Percentiles rank a stretch among this genome's conserved stretches.
Conservation (phyloP, 2,888 invertebrate species). For the Uropetala carovei region DNA sequence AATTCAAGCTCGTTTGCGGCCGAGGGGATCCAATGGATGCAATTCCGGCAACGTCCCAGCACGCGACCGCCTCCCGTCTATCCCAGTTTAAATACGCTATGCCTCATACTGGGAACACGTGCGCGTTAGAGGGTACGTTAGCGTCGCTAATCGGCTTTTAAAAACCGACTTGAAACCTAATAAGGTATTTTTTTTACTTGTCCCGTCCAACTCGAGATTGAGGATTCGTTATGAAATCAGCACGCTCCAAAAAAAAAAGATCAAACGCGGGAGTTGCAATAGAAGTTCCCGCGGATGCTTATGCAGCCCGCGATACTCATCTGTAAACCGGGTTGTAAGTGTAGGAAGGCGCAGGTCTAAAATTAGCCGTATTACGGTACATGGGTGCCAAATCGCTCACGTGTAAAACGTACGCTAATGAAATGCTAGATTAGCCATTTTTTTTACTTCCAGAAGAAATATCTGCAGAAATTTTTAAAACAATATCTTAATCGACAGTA, state of each 20-base stretch:
- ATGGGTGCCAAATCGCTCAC: background rate
- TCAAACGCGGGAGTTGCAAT: background rate
- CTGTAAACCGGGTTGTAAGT: background rate
- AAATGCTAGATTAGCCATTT: no score
- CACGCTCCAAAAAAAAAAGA: background rate
- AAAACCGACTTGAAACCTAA: background rate
- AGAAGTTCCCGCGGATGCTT: background rate
- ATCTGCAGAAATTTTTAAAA: no score
- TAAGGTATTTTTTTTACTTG: background rate
- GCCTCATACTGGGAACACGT: background rate
- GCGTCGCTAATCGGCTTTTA: background rate
- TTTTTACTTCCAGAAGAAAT: no score
- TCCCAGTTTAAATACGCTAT: background rate
- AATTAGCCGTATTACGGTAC: background rate
- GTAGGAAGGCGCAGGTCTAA: background rate
- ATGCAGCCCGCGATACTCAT: constrained; percentile 5
- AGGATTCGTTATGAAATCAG: background rate
- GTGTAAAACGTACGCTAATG: no score
- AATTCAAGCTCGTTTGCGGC: background rate
- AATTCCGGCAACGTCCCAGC: background rate
- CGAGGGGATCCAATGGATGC: background rate
- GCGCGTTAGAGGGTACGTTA: background rate
- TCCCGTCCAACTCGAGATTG: background rate
- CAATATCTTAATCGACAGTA: no score
- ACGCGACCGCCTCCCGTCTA: background rate